These are phyloP conservation scores for Brachyrhaphis roseni DNA, from an alignment of 2,797 vertebrate species.

Conservation along the genomic window DNA sequence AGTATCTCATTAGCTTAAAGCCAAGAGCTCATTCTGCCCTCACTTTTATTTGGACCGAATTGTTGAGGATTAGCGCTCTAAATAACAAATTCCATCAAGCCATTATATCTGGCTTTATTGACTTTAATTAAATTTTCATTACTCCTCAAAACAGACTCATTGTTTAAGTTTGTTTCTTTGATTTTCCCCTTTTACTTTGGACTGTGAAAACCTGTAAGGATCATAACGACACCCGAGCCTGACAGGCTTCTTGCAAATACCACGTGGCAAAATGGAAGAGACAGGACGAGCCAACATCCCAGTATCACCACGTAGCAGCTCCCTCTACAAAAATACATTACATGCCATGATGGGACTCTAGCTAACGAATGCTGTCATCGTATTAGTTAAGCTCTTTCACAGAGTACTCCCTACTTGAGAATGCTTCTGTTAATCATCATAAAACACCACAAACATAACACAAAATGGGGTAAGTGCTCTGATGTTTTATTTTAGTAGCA, in stretches of 20 bases:
- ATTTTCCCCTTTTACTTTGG: constrained; percentile 20
- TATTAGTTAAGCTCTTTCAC: constrained; percentile 41
- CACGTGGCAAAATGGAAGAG: constrained; percentile 34
- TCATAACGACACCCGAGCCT: constrained; percentile 28
- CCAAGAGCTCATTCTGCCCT: constrained; percentile 68
- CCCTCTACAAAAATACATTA: constrained; percentile 33
- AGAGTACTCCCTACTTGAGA: constrained; percentile 21
- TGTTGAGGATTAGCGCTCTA: constrained; percentile 69
- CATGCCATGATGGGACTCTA: constrained; percentile 36
- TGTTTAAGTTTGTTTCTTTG: constrained; percentile 19
- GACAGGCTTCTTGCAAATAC: constrained; percentile 43
- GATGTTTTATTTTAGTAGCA: constrained; percentile 13
- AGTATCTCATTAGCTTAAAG: constrained; percentile 79
- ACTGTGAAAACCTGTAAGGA: constrained; percentile 40
- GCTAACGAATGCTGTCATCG: constrained; percentile 45
- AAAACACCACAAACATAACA: constrained; percentile 37
- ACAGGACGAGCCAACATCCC: constrained; percentile 31
- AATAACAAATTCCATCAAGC: constrained; percentile 70
- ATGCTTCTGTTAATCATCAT: constrained; percentile 49
- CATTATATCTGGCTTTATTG: constrained; percentile 71
- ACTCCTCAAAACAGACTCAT: constrained; percentile 23
- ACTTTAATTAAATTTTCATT: constrained; percentile 65
- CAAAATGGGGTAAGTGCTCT: constrained; percentile 19
- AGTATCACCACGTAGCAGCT: constrained; percentile 44
- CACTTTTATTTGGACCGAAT: constrained; percentile 68